Evolutionary conservation across 2,888 invertebrate genomes (phyloP).

Genomic region (Aleiodes leptofemur): DNA sequence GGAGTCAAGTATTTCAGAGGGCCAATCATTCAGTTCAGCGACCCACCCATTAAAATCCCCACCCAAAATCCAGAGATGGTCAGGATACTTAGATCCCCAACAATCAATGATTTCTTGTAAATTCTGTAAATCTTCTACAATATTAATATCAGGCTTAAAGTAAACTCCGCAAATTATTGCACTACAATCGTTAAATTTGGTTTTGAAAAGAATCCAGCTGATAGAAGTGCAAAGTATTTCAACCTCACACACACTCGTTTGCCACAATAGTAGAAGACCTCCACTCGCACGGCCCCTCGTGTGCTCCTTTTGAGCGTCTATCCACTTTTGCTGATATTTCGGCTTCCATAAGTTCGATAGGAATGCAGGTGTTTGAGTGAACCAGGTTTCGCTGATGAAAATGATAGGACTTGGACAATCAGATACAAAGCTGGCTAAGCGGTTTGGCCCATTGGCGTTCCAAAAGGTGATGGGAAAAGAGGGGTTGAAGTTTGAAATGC

Average conservation of each 20-base stretch:
- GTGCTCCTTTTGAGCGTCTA: neutral
- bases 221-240: neutral
- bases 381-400: neutral
- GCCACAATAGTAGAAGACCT: neutral
- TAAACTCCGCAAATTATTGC: neutral
- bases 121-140: neutral
- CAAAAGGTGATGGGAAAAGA: constrained; percentile 34
- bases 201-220: neutral
- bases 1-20: neutral
- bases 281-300: constrained; percentile 1
- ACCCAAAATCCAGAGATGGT: neutral
- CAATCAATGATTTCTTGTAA: neutral
- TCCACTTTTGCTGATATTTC: neutral
- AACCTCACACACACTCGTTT: neutral
- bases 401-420: neutral
- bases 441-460: neutral
- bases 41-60: constrained; percentile 3
- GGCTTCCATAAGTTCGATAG: neutral
- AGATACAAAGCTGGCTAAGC: neutral
- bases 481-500: no score
- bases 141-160: neutral
- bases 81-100: neutral
- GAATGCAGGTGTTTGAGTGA: neutral
- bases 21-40: neutral
- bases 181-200: neutral